Evolutionary conservation across 1,140 invertebrate species (phyloP).

Genomic region (Apis dorsata): DNA sequence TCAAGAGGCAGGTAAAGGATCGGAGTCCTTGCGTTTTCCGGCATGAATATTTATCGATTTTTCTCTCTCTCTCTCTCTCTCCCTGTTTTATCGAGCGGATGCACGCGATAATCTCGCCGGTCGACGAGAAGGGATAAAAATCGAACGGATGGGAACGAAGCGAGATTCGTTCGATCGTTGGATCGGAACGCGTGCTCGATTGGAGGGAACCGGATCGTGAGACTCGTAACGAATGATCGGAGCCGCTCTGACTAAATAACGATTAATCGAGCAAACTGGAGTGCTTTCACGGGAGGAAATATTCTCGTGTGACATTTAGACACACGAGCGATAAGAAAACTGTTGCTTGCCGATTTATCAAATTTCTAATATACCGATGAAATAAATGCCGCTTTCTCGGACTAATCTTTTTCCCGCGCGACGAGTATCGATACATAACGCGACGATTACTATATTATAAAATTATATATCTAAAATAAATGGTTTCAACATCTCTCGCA

Average conservation of each 20-base stretch:
- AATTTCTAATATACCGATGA: background rate
- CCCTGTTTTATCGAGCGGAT: background rate
- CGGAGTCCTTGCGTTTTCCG: constrained; percentile 31
- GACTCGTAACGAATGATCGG: constrained; percentile 24
- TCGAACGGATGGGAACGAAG: background rate
- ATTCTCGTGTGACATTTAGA: constrained; percentile 29
- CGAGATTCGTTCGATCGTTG: background rate
- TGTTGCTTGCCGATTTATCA: background rate
- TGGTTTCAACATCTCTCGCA: too few species aligned
- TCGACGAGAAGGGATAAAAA: background rate
- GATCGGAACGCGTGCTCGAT: background rate
- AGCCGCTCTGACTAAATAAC: background rate
- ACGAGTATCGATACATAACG: too few species aligned
- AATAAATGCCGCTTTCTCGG: too few species aligned
- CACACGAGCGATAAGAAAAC: background rate
- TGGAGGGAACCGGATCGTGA: background rate
- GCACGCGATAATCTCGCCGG: background rate
- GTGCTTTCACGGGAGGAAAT: constrained; percentile 23
- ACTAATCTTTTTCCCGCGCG: too few species aligned
- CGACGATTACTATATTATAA: too few species aligned
- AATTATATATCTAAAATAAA: too few species aligned
- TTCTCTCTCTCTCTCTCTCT: background rate
- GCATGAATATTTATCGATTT: constrained; percentile 46
- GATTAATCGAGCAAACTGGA: background rate
- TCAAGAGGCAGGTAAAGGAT: constrained; percentile 8